phyloP scores from a whole-genome alignment of 2,113 vertebrate species.

The Salminus brasiliensis region DNA sequence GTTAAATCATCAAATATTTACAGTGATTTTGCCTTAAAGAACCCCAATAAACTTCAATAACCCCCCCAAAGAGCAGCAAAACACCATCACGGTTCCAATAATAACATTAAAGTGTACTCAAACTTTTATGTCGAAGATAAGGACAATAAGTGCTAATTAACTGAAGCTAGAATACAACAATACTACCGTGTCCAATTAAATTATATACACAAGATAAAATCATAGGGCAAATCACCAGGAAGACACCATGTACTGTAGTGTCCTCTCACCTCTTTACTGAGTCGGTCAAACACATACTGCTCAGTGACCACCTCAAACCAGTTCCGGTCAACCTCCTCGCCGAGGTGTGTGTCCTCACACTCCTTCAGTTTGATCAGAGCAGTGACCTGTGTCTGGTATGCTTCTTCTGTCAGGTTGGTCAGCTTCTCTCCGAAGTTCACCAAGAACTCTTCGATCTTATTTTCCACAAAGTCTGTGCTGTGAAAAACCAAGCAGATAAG shows the following conservation, averaged over 20 bases:
- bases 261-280: constrained; percentile 84
- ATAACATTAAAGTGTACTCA: too few species aligned
- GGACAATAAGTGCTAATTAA: too few species aligned
- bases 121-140: too few species aligned
- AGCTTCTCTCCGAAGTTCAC: constrained; percentile 85
- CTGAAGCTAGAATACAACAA: too few species aligned
- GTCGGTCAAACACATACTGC: constrained; percentile 91
- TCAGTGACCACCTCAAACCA: constrained; percentile 94
- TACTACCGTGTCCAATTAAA: too few species aligned
- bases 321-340: constrained; percentile 95
- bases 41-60: too few species aligned
- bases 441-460: constrained; percentile 94
- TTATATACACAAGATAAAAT: too few species aligned
- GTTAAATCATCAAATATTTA: not conserved
- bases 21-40: not conserved
- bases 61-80: too few species aligned
- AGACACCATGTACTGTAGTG: too few species aligned
- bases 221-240: not conserved
- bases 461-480: constrained; percentile 91
- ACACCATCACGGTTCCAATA: too few species aligned
- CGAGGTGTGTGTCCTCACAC: constrained; percentile 93
- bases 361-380: constrained; percentile 95
- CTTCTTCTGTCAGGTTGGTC: constrained; percentile 83
- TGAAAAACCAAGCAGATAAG: constrained; percentile 52
- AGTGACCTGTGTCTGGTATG: constrained; percentile 88